These are phyloP conservation scores for Pristionchus mayeri DNA, from an alignment of 2,888 invertebrate species.

Conservation along the genomic window DNA sequence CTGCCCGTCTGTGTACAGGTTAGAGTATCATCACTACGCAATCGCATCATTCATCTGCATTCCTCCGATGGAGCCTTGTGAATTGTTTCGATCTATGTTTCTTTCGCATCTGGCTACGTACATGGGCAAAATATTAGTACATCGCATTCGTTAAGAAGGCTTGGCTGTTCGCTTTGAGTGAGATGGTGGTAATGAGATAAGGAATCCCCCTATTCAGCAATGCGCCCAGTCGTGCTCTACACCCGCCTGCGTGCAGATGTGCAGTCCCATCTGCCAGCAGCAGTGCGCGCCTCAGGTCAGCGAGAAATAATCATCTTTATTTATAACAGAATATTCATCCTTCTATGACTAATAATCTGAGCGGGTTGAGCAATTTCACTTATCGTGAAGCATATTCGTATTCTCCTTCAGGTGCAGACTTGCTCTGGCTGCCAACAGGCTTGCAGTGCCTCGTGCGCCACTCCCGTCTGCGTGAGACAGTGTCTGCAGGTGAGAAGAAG, in stretches of 20 bases:
- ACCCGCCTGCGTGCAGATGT: conserved; percentile 57
- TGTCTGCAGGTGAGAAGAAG: conserved; percentile 4
- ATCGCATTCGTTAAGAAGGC: no score
- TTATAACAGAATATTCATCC: not conserved
- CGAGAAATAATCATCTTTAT: no score
- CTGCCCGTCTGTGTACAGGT: conserved; percentile 34
- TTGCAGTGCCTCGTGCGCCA: conserved; percentile 39
- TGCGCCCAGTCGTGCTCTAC: conserved; percentile 62
- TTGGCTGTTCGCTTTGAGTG: no score
- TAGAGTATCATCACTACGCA: not conserved
- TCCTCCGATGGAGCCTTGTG: no score
- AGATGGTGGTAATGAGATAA: no score
- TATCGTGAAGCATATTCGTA: not conserved
- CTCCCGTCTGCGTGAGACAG: conserved; percentile 36
- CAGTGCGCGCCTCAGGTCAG: conserved; percentile 58
- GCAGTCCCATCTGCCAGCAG: conserved; percentile 63
- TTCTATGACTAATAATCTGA: not conserved
- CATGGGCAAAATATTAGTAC: no score
- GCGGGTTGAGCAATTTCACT: no score
- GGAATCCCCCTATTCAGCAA: conserved; percentile 58
- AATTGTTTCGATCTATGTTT: no score
- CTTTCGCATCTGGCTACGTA: no score
- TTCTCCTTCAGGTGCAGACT: not conserved
- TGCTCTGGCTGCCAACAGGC: conserved; percentile 44
- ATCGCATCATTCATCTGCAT: no score